Evolutionary conservation across 2,113 vertebrate species (phyloP), one percentile per base, ranked within the genome.

Genomic region (Colossoma macropomum): DNA sequence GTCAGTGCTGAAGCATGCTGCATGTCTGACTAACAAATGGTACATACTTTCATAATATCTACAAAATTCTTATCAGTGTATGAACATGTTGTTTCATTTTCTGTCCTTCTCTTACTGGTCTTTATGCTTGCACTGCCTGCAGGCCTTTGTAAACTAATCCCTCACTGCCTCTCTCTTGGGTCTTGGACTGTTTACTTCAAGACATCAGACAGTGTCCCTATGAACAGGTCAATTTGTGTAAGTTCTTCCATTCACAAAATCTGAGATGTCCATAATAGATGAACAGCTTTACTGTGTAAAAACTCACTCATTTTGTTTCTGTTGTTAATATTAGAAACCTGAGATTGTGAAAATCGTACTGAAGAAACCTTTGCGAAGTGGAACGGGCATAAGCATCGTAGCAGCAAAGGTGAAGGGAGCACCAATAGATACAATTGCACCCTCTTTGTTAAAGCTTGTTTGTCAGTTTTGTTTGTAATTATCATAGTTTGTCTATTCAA

Each of bases 361-460:
- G 1, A 96, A 96, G 71, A 99, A 98, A 74, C 90, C 92, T 71
- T 80, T 92, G 85, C 96, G 97, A 82, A 95, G 97, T 5, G 96
- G 97, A 56, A 96, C 98, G 96, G 97, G 97, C 15, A 91, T 98
- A 34, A 98, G 97, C 92, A 98, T 98, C 1, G 96, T 99, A 19
- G 97, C 97, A 25, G 97, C 97, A 0, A 98, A 97, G 96, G 97
- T 99, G 91, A 91, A 38, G 16, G 16, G 6, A 90, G 17, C 83
- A 89, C 0, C 60, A 65, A 17, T 62, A 28, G 1, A 77, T 15
- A 10, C 8, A 17, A 59, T 10, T 25, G 30, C 38, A 45, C 45
- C 4, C 23, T 41, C 34, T n/a, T 27, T 27, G n/a, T 4, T 62
- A n/a, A 25, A 45, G 41, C 13, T 45, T 4, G 9, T 25, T 56